phyloP scores from a whole-genome alignment of 2,888 invertebrate genomes.

The Schizotus pectinicornis region DNA sequence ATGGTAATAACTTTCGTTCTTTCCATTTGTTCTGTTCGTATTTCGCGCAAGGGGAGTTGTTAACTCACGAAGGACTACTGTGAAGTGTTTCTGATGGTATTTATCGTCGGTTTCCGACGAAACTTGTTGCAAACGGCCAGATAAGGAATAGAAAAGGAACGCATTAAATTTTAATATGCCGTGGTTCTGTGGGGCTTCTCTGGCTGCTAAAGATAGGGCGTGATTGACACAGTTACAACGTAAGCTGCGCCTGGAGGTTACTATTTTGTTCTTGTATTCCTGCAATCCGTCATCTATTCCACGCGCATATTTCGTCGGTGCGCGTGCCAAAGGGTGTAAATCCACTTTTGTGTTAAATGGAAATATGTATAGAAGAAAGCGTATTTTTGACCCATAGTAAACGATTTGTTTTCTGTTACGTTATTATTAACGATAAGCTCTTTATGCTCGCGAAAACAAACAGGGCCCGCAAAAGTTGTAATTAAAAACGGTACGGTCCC shows the following conservation, averaged over 20 bases:
- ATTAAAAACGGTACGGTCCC: too few relatives aligned
- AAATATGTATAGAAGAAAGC: too few relatives aligned
- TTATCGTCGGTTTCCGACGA: slow-evolving; percentile 11
- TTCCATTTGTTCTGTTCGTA: not conserved
- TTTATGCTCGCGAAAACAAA: too few relatives aligned
- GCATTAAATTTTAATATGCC: slow-evolving; percentile 24
- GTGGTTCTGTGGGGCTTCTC: slow-evolving; percentile 12
- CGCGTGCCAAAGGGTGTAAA: too few relatives aligned
- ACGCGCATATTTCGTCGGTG: too few relatives aligned
- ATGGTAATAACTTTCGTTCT: not conserved
- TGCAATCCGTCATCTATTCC: not conserved
- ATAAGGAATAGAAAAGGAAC: slow-evolving; percentile 25
- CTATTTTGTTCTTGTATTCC: slow-evolving; percentile 9
- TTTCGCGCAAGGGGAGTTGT: slow-evolving; percentile 9
- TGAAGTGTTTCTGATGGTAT: slow-evolving; percentile 24
- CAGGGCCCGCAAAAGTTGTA: too few relatives aligned
- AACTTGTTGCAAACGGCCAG: slow-evolving; percentile 26
- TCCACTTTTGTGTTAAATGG: too few relatives aligned
- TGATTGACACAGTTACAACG: slow-evolving; percentile 25
- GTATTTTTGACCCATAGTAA: too few relatives aligned
- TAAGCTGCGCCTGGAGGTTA: slow-evolving; percentile 12
- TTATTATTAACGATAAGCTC: too few relatives aligned
- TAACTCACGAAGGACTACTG: slow-evolving; percentile 16
- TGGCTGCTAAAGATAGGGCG: slow-evolving; percentile 22
- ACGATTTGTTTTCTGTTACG: too few relatives aligned